Evolutionary conservation across 2,888 invertebrate genomes (phyloP), one percentile per base, ranked within the genome.

Genomic region (Philhelius pedissequus): DNA sequence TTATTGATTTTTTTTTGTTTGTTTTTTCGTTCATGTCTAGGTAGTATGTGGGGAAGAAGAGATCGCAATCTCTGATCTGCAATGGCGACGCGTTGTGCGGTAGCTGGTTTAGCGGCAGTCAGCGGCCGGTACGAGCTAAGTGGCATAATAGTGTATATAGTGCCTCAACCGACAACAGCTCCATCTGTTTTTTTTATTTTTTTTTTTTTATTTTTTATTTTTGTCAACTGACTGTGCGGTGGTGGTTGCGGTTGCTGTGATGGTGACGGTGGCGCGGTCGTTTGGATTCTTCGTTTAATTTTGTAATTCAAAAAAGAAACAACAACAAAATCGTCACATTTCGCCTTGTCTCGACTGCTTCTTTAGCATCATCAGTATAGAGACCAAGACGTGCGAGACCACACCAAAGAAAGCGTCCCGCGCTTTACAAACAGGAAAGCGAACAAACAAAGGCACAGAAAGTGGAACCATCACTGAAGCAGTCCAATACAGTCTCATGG

Each of bases 101-200:
- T 84, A 84, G 80, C 84, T 84, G 60, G 70, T n/a, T n/a, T n/a
- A n/a, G n/a, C 48, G 38, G 48, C 13, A 45, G 45, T 20, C 45
- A 45, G 38, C 38, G 48, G 30, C 45, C 32, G 20, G 64, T 32
- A 45, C 40, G 58, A 64, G 74, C 69, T 83, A 73, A 77, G 82
- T 82, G 74, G 74, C 74, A 83, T 83, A 78, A 81, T 43, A 62
- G 60, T 35, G n/a, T 77, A n/a, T n/a, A n/a, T n/a, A 58, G 71
- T 80, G 84, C 80, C 84, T 80, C 84, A 76, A 80, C 75, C 84
- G 66, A 84, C 79, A 84, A 80, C 84, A 76, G 84, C 76, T 84
- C 84, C 80, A 84, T 80, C 84, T 80, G 38, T 48, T 62, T 62
- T 62, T 20, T 66, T n/a, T n/a, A n/a, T n/a, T n/a, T n/a, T n/a